Evolutionary conservation across 1,140 invertebrate genomes (phyloP).

Genomic region (Zaprionus vittiger): DNA sequence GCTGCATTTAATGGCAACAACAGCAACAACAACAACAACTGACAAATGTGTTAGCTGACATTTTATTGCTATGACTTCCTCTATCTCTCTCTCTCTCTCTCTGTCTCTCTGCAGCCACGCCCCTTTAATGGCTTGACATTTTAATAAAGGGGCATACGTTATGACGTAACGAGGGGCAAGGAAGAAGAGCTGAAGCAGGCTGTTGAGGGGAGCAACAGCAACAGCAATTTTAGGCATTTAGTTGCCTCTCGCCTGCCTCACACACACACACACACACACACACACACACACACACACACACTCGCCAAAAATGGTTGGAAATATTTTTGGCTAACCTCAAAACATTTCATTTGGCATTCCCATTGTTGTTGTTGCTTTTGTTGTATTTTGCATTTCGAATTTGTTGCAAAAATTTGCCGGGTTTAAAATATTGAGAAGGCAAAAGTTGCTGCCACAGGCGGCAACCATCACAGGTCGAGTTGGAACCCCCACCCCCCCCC

Average conservation of each 20-base stretch:
- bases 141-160: slow-evolving; percentile 65
- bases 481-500: too few species aligned
- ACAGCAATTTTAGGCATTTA: slow-evolving; percentile 60
- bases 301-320: slow-evolving; percentile 52
- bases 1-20: slow-evolving; percentile 60
- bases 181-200: background rate
- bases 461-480: slow-evolving; percentile 7
- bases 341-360: slow-evolving; percentile 72
- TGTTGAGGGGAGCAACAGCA: slow-evolving; percentile 2
- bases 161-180: background rate
- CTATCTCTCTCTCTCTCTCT: background rate
- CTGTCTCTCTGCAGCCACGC: background rate
- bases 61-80: slow-evolving; percentile 31
- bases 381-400: slow-evolving; percentile 68
- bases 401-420: slow-evolving; percentile 71
- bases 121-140: slow-evolving; percentile 68
- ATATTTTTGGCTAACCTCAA: slow-evolving; percentile 79
- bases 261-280: slow-evolving; percentile 29
- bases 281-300: slow-evolving; percentile 39
- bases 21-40: slow-evolving; percentile 22
- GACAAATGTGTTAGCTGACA: slow-evolving; percentile 46
- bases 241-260: slow-evolving; percentile 39
- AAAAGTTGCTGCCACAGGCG: slow-evolving; percentile 53
- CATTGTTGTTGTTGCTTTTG: slow-evolving; percentile 36
- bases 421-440: slow-evolving; percentile 72